These are phyloP conservation scores for Pitangus sulphuratus DNA, from an alignment of 2,797 vertebrate genomes.

Conservation along the genomic window DNA sequence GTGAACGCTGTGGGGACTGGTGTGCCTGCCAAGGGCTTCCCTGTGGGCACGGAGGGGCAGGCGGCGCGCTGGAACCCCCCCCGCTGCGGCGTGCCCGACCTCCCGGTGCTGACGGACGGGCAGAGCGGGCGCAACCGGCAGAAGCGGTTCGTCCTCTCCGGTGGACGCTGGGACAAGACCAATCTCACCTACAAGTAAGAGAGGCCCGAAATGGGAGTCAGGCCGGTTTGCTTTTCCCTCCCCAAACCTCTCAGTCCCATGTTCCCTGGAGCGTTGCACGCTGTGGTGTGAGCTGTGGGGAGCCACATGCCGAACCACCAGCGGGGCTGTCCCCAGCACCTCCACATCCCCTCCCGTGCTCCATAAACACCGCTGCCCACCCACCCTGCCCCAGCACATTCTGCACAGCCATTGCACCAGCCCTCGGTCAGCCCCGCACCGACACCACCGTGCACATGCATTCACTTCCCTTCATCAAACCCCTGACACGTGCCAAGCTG, in stretches of 20 bases:
- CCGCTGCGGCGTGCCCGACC: slow-evolving; percentile 87
- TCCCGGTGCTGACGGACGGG: slow-evolving; percentile 23
- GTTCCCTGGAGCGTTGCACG: rapidly evolving
- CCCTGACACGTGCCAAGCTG: rapidly evolving
- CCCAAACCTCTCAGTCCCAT: rapidly evolving
- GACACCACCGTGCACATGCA: rapidly evolving
- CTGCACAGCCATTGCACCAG: neutral
- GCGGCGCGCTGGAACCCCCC: slow-evolving; percentile 64
- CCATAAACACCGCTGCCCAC: neutral
- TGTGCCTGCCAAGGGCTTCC: neutral
- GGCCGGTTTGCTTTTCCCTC: neutral
- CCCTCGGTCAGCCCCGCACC: neutral
- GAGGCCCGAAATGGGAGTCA: rapidly evolving
- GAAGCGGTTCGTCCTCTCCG: slow-evolving; percentile 86
- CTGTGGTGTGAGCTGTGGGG: neutral
- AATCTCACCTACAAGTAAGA: slow-evolving; percentile 92
- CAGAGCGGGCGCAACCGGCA: slow-evolving; percentile 77
- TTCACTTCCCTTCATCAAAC: neutral
- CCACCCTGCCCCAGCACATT: neutral
- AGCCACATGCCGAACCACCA: neutral
- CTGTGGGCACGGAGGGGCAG: rapidly evolving
- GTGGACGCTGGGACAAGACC: slow-evolving; percentile 85
- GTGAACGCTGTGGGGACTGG: neutral
- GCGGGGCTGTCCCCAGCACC: neutral
- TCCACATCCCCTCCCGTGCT: rapidly evolving